Evolutionary conservation across 1,140 invertebrate species (phyloP), one percentile per base, ranked within the genome.

Genomic region (Leptoteleia sp.): DNA sequence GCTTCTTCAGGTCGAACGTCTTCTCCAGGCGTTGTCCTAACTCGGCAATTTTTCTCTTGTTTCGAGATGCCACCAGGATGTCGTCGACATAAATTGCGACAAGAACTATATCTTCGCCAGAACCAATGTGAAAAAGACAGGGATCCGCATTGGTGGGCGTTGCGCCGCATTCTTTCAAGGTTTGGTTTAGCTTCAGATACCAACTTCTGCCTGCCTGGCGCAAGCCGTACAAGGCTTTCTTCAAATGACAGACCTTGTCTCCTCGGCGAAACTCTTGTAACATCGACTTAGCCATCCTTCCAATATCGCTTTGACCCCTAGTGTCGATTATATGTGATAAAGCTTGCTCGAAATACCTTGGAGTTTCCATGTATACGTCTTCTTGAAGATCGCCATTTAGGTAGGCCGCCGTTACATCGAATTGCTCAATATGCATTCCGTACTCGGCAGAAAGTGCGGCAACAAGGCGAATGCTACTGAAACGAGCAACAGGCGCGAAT

Each of bases 1-100:
- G 40, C 57, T 86, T 84, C 64, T 86, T 84, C 13, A 81, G 80
- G 35, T 82, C 79, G 38, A 87, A 83, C 45, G 67, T 22, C 57
- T 87, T 42, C 82, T 62, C 40, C 59, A 57, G 43, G 62, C 57
- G 1, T 43, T 70, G 42, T 59, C 27, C 25, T 1, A 38, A 0
- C 4, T 29, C 15, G 3, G 13, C 3, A 0, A 50, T 48, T 4
- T 15, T 16, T 3, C 17, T 9, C 7, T 4, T 5, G n/a, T 52
- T 3, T 1, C 15, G 33, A 8, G 22, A 27, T 11, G 29, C 16
- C 0, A 64, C n/a, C 1, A 67, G 1, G 8, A 50, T 50, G 29
- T 50, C 47, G 11, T 35, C 47, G 1, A 50, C 17, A 11, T 52
- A 52, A 7, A 52, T 13, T 11, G 22, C 6, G 1, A 52, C 8